Evolutionary conservation across 2,888 invertebrate species (phyloP).

Genomic region (Zygothrica quintamaculata): DNA sequence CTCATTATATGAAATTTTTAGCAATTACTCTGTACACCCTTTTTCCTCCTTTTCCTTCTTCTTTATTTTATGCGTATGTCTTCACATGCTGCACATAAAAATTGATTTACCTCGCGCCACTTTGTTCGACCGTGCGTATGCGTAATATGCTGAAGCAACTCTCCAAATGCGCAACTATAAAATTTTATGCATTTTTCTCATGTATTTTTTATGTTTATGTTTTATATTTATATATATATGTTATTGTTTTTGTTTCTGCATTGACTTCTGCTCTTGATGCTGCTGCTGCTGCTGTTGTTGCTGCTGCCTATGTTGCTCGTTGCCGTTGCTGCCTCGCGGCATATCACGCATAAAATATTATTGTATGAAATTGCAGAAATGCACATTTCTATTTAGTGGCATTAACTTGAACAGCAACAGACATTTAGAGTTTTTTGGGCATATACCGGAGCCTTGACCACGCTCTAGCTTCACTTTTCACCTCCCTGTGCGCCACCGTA

Average conservation of each 20-base stretch:
- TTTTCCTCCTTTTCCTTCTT: too few relatives aligned
- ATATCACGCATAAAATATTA: conserved; percentile 70
- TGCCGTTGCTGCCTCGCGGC: conserved; percentile 33
- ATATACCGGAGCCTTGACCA: conserved; percentile 52
- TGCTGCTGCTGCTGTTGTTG: neutral
- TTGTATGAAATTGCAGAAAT: conserved; percentile 61
- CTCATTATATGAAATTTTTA: neutral
- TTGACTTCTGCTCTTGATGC: conserved; percentile 9
- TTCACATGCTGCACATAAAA: conserved; percentile 53
- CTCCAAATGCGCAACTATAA: conserved; percentile 61
- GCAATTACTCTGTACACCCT: conserved; percentile 24
- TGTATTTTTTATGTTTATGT: conserved; percentile 18
- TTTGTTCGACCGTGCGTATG: conserved; percentile 61
- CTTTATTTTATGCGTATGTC: conserved; percentile 19
- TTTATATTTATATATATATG: conserved; percentile 10
- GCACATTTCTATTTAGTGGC: conserved; percentile 65
- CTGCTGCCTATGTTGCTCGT: conserved; percentile 18
- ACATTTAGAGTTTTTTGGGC: conserved; percentile 47
- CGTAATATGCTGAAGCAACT: conserved; percentile 52
- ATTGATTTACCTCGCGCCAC: conserved; percentile 63
- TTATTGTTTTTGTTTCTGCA: conserved; percentile 1
- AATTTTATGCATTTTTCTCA: conserved; percentile 62
- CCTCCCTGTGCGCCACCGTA: conserved; percentile 6
- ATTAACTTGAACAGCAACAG: conserved; percentile 19
- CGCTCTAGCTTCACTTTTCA: too few relatives aligned